Evolutionary conservation across 2,888 invertebrate genomes (phyloP), one percentile per base, ranked within the genome.

Genomic region (Muschampia plurimacula): DNA sequence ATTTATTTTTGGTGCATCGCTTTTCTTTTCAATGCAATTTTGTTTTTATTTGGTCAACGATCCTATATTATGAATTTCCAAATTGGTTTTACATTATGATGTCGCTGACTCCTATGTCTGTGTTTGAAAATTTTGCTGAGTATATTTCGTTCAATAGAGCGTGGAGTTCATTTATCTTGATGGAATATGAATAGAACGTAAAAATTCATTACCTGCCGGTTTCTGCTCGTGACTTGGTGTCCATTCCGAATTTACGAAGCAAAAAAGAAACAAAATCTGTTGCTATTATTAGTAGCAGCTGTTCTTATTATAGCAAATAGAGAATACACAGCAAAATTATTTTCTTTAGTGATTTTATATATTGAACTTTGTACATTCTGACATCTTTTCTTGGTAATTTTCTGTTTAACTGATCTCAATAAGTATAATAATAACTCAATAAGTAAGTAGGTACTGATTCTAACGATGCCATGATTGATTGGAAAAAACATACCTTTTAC

Each of bases 81-180:
- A 66, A 49, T 60, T 49, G 36, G 57, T 36, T 44, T 66, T 49
- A 52, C 12, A 59, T 36, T 32, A 39, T 13, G 39, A 39, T 66
- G 66, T 66, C 71, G 60, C 60, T 66, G 66, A 71, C 71, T 71
- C 22, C 60, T 32, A 7, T 44, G 57, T 65, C 59, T 46, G 59
- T 22, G 65, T 70, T 59, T 22, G 55, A 52, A 70, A 65, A 65
- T 65, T 70, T 65, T 22, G 46, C 36, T 65, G 22, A 49, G 36
- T 65, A 65, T 9, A 70, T 70, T 70, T 70, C 32, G 44, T 65
- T 39, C 60, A 9, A 13, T 39, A n/a, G 28, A 55, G 46, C 13
- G 46, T 36, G 7, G 44, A 65, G 65, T 59, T 70, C 66, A 15
- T 71, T 71, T 49, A 46, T 66, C 71, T 66, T 71, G 49, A 60